Percentiles rank a stretch among this genome's conserved stretches.
These are phyloP conservation scores for Sebastes trivittatus DNA, from an alignment of 2,797 vertebrate species.

Conservation along the genomic window DNA sequence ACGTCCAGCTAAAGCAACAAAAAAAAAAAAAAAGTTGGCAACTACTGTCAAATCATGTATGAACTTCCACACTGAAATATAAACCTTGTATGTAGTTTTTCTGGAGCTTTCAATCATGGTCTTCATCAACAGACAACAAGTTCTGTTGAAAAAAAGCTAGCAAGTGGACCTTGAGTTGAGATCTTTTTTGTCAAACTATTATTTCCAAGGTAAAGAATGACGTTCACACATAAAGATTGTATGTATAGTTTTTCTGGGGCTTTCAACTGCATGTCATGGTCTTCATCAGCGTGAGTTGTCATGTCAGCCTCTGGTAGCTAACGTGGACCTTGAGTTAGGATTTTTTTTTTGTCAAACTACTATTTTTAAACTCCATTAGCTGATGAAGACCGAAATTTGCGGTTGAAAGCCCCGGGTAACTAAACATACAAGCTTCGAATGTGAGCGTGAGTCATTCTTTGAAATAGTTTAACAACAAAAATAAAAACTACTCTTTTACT, in stretches of 20 bases:
- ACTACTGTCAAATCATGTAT: not conserved
- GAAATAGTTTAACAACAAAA: not conserved
- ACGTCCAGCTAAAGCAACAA: not conserved
- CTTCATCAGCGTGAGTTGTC: no score
- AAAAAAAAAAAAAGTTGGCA: not conserved
- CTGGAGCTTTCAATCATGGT: not conserved
- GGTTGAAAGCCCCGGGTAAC: not conserved
- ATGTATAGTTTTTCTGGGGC: no score
- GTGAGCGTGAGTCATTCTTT: not conserved
- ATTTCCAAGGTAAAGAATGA: no score
- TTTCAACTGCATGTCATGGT: no score
- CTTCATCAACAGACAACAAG: not conserved
- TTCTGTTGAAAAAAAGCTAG: not conserved
- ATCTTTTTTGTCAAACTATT: no score
- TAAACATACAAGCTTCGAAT: not conserved
- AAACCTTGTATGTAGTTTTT: not conserved
- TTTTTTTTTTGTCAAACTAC: no score
- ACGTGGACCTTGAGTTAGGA: no score
- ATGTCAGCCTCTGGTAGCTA: no score
- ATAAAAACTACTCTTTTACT: no score
- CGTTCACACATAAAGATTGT: no score
- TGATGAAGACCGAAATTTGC: not conserved
- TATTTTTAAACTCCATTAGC: not conserved
- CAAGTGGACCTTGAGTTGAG: not conserved
- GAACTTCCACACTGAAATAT: not conserved